phyloP scores from a whole-genome alignment of 2,113 vertebrate species.

The Taurulus bubalis region DNA sequence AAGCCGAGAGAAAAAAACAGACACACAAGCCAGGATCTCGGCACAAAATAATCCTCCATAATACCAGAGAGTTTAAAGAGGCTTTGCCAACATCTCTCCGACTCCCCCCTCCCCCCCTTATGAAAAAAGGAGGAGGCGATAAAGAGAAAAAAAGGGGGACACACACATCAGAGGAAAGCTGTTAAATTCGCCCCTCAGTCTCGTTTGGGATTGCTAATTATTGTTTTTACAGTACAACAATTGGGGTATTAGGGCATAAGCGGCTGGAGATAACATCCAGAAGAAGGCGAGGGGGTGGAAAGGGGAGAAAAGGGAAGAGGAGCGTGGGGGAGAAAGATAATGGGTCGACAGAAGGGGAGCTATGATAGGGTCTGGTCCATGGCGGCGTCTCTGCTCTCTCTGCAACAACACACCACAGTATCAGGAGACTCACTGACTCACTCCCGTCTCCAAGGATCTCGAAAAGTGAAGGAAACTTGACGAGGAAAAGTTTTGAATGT shows the following conservation, averaged over 20 bases:
- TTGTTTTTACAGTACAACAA: slow-evolving; percentile 85
- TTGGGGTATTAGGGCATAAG: slow-evolving; percentile 83
- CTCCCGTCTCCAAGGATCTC: slow-evolving; percentile 39
- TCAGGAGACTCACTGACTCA: slow-evolving; percentile 47
- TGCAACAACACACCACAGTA: slow-evolving; percentile 37
- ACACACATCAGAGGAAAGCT: slow-evolving; percentile 77
- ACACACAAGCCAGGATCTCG: slow-evolving; percentile 79
- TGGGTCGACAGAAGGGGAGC: slow-evolving; percentile 74
- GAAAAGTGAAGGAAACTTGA: slow-evolving; percentile 48
- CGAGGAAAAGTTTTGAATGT: slow-evolving; percentile 32
- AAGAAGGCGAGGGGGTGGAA: slow-evolving; percentile 56
- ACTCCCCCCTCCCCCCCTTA: slow-evolving; percentile 62
- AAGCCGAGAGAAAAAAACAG: slow-evolving; percentile 44
- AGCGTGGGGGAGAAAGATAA: slow-evolving; percentile 66
- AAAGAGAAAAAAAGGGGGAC: slow-evolving; percentile 47
- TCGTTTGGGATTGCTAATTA: slow-evolving; percentile 84
- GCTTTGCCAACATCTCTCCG: slow-evolving; percentile 81
- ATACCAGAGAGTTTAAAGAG: slow-evolving; percentile 85
- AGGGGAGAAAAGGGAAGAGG: slow-evolving; percentile 37
- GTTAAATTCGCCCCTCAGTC: slow-evolving; percentile 78
- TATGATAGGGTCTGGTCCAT: slow-evolving; percentile 73
- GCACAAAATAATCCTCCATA: slow-evolving; percentile 85
- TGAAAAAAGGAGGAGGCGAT: slow-evolving; percentile 68
- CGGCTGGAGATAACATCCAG: slow-evolving; percentile 82
- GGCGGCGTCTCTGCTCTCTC: slow-evolving; percentile 56